phyloP scores from a whole-genome alignment of 2,113 vertebrate species.

The Apteryx owenii region DNA sequence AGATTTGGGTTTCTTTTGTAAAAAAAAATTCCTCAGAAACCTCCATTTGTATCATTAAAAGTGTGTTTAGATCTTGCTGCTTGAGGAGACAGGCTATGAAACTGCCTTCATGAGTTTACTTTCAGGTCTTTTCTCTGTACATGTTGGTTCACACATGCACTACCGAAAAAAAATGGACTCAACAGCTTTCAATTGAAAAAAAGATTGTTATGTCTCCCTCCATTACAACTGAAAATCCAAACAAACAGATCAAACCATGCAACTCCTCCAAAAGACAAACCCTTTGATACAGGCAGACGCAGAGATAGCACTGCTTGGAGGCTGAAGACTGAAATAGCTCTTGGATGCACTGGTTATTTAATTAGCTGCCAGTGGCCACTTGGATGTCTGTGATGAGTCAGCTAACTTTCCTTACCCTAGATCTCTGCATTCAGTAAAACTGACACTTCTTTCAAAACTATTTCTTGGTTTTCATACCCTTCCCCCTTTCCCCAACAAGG shows the following conservation, averaged over 20 bases:
- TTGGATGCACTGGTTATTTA: neutral
- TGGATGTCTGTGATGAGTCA: neutral
- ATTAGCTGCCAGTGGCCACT: neutral
- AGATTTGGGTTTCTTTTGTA: neutral
- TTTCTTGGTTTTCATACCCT: neutral
- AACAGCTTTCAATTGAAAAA: neutral
- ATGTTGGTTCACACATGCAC: no score
- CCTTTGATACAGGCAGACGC: neutral
- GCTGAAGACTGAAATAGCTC: neutral
- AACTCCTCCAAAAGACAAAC: no score
- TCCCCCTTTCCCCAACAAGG: no score
- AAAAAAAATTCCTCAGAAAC: neutral
- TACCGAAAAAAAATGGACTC: neutral
- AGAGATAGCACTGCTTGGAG: no score
- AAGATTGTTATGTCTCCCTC: no score
- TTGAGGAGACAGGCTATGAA: no score
- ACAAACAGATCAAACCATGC: no score
- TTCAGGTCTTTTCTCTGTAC: no score
- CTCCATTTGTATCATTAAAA: neutral
- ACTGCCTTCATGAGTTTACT: no score
- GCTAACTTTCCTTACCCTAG: neutral
- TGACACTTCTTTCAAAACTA: neutral
- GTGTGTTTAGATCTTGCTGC: no score
- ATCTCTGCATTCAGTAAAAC: neutral
- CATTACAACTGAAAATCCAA: no score